Evolutionary conservation across 53 echinoderm and acorn worm genomes (phyloP).

Genomic region (Actinopyga echinites): DNA sequence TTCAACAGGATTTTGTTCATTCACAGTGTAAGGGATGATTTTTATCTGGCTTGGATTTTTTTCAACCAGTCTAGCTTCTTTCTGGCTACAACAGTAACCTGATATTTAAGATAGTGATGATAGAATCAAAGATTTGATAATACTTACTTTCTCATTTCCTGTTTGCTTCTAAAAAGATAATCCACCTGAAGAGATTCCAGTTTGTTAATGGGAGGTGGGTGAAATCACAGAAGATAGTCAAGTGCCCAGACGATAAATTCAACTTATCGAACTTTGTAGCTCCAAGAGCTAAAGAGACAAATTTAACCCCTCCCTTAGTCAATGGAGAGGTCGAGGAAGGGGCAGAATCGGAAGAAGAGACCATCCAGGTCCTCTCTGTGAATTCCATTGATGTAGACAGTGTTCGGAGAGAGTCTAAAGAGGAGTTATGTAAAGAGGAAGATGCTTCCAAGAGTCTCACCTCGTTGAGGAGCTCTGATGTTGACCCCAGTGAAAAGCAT

Average conservation of each 20-base stretch:
- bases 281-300: slow-evolving; percentile 38
- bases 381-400: slow-evolving; percentile 34
- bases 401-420: background rate
- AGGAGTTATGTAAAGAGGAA: background rate
- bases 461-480: slow-evolving; percentile 6
- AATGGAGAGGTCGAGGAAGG: slow-evolving; percentile 3
- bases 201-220: slow-evolving; percentile 99
- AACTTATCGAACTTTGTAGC: slow-evolving; percentile 95
- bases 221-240: slow-evolving; percentile 99
- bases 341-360: background rate
- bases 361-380: background rate
- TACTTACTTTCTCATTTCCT: too few relatives aligned
- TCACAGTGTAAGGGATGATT: too few relatives aligned
- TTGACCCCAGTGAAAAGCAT: slow-evolving; percentile 35
- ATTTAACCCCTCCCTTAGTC: background rate
- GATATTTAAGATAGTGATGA: too few relatives aligned
- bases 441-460: background rate
- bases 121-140: too few relatives aligned
- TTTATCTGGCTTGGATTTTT: too few relatives aligned
- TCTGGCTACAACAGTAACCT: too few relatives aligned
- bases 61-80: too few relatives aligned
- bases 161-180: slow-evolving; percentile 64
- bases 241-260: slow-evolving; percentile 88
- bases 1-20: too few relatives aligned
- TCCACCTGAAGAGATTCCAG: slow-evolving; percentile 97